Evolutionary conservation across 2,113 vertebrate species (phyloP), one percentile per base, ranked within the genome.

Genomic region (Xenus cinereus): DNA sequence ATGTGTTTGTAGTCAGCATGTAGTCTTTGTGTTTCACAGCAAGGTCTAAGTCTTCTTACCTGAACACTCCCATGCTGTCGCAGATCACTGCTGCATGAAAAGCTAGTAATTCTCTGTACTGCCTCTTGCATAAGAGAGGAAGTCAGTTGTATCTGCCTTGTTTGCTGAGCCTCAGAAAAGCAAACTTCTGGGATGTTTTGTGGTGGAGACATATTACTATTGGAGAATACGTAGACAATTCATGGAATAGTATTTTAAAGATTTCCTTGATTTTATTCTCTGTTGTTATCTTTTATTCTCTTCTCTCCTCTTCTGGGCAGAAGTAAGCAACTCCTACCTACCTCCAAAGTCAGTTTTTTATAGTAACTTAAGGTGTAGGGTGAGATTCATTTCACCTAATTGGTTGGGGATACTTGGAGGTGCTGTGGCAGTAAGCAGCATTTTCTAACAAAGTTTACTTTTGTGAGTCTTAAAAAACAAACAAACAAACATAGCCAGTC

Each of bases 61-160:
- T 76, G 13, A 82, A 59, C 15, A 2, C 23, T 53, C 3, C 1
- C 12, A 16, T 1, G 0, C 6, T 43, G 12, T 35, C 7, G 0
- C 33, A 60, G 21, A 33, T 67, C 45, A 45, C 16, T 59, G 27
- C 50, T 41, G 24, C 33, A 23, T 48, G 33, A 43, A 60, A 73
- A 72, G 10, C 27, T 57, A 9, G 4, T 51, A 4, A 23, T 90
- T 86, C 27, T 51, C 6, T 57, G 54, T 51, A 32, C 33, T 89
- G 48, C 43, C 56, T 59, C 10, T 71, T 85, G 7, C 32, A 4
- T 23, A 13, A 26, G 17, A 72, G 46, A 50, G 16, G 12, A 37
- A 75, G 48, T 35, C 37, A 21, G 4, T 60, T 51, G 9, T 10
- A 37, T 43, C 46, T 84, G 24, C 28, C 59, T 76, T 51, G 27